Base-by-base conservation (phyloP, 1,140 invertebrate species). In the Chlorops oryzae region DNA sequence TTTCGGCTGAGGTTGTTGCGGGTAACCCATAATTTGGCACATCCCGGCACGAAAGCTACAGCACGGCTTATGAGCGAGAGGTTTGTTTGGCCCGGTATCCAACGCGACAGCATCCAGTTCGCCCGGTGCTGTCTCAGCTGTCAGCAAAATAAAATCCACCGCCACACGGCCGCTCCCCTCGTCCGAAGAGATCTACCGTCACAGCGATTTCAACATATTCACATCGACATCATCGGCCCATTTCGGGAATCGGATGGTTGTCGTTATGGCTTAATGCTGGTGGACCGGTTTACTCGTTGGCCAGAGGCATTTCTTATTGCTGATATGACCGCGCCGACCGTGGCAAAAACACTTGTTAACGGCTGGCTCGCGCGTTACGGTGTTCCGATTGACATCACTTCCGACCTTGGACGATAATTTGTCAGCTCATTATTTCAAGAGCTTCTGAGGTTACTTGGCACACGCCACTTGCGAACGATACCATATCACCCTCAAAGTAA, bases 201-300 rank as follows among this genome's bases (percentile, higher is more conserved):
- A 7, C 40, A 42, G 6, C 24, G 32, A 5, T 35, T 47, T 17
- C 13, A 10, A n/a, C 47, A 48, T 17, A 17, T 48, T 23, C 22
- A 44, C 18, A 34, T 41, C 15, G 40, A 50, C 24, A 38, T 43
- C 5, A 21, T 50, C 6, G 38, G 35, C 3, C 23, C 34, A 9
- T 52, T 75, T 20, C 61, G 66, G 20, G 5, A 20, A 15, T 65
- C 61, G 3, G 25, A 70, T 7, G 72, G 63, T 5, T 56, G 53
- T 52, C 20, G 57, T 6, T 75, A 76, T 52, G 54, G 63, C 9
- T 51, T 79, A 0, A 78, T 76, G 0, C 58, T 63, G 3, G 70
- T 76, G 5, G 76, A 78, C 51, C 46, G 70, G 23, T 75, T 61
- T n/a, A n/a, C 76, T 1, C 50, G 72, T 18, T 80, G 73, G 73